Conservation (phyloP, 2,888 invertebrate species). For the Melolontha melolontha region DNA sequence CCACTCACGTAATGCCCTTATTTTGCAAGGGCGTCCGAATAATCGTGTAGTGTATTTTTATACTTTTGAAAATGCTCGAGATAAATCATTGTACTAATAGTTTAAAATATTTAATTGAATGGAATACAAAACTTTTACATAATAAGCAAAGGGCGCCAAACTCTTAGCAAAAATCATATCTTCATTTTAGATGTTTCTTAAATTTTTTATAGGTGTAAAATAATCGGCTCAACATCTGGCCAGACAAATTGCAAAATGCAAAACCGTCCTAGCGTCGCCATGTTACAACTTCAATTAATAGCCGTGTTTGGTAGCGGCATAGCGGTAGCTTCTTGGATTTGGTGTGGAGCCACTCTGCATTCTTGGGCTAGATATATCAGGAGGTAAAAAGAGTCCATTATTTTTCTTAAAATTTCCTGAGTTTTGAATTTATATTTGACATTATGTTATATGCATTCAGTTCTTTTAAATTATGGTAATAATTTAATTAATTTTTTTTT, state of each 20-base stretch:
- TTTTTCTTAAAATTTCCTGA: too few species aligned
- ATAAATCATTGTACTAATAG: too few species aligned
- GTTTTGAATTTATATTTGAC: too few species aligned
- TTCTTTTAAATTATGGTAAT: conserved; percentile 6
- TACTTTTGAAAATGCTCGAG: too few species aligned
- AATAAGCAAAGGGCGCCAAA: too few species aligned
- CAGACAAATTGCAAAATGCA: conserved; percentile 74
- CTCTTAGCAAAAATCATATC: too few species aligned
- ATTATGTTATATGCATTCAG: conserved; percentile 9
- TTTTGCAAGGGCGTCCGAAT: too few species aligned
- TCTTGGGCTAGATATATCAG: conserved; percentile 89
- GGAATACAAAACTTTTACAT: too few species aligned
- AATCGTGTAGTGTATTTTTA: too few species aligned
- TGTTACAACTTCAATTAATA: conserved; percentile 84
- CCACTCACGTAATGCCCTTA: too few species aligned
- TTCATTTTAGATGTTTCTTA: not conserved
- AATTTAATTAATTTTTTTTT: conserved; percentile 3
- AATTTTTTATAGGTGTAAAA: conserved; percentile 65
- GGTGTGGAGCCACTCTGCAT: conserved; percentile 86
- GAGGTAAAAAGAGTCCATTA: conserved; percentile 70
- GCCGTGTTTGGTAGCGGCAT: conserved; percentile 87
- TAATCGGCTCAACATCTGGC: conserved; percentile 62
- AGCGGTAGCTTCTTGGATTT: conserved; percentile 94
- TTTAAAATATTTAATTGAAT: too few species aligned
- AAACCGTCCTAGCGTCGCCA: conserved; percentile 82